Evolutionary conservation across 2,888 invertebrate species (phyloP).

Genomic region (Drosophila longiperda): DNA sequence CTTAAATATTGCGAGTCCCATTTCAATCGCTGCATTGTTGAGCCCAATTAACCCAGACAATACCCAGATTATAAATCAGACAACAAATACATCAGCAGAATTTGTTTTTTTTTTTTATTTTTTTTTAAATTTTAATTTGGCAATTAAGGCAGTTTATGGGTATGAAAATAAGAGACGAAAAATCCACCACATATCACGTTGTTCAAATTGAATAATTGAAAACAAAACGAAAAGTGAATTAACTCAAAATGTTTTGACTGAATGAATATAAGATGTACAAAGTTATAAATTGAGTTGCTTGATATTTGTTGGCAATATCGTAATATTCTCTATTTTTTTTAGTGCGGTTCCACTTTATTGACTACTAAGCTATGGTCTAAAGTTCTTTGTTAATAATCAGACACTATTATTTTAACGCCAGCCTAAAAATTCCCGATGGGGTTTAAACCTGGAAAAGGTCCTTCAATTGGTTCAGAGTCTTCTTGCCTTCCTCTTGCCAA

Average conservation of each 20-base stretch:
- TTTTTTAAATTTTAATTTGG: neutral
- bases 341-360: neutral
- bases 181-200: neutral
- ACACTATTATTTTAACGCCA: neutral
- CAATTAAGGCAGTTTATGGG: neutral
- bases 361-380: neutral
- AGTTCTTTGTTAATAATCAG: neutral
- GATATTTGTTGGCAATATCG: neutral
- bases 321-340: neutral
- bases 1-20: neutral
- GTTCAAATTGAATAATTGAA: neutral
- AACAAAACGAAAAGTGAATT: neutral
- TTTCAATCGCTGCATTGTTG: neutral
- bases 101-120: neutral
- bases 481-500: neutral
- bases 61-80: neutral
- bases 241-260: neutral
- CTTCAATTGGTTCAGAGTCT: neutral
- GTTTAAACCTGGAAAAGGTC: neutral
- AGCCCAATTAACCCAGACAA: neutral
- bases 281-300: neutral
- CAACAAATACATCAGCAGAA: neutral
- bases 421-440: neutral
- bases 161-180: neutral
- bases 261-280: neutral